Conservation (phyloP, 92 coral and sea anemone genomes). For the Umimayanthus kanabou region DNA sequence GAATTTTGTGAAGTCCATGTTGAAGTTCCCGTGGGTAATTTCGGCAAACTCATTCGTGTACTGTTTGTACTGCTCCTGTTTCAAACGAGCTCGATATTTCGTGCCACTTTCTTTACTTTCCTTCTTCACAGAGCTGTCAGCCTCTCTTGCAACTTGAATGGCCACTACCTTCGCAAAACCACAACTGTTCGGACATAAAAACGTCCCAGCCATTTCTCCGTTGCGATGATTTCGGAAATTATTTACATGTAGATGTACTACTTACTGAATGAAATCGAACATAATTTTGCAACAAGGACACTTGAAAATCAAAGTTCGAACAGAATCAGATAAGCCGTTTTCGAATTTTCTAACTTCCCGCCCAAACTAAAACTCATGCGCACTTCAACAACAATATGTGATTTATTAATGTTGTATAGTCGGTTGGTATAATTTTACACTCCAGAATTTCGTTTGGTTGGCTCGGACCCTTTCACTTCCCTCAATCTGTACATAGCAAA, state of each 20-base stretch:
- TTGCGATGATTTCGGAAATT: no score
- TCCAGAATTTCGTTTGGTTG: not conserved
- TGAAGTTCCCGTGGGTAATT: conserved; percentile 25
- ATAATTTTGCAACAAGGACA: not conserved
- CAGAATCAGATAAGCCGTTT: not conserved
- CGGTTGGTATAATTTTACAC: not conserved
- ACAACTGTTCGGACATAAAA: conserved; percentile 62
- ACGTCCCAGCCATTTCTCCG: conserved; percentile 48
- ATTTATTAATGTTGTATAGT: not conserved
- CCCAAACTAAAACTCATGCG: not conserved
- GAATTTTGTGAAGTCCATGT: conserved; percentile 28
- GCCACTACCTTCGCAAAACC: conserved; percentile 61
- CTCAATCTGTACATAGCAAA: no score
- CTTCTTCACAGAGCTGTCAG: conserved; percentile 25
- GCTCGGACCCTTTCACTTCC: no score
- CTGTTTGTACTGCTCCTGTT: conserved; percentile 42
- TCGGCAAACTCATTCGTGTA: conserved; percentile 29
- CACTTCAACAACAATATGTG: conserved; percentile 1
- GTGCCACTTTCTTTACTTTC: conserved; percentile 47
- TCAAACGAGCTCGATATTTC: conserved; percentile 52
- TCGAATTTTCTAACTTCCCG: conserved; percentile 2
- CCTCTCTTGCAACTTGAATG: conserved; percentile 42
- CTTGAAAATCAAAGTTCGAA: not conserved
- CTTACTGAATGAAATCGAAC: not conserved
- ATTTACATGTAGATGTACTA: no score